These are phyloP conservation scores for Lasioglossum villosulum DNA, from an alignment of 2,888 invertebrate species.

Conservation along the genomic window DNA sequence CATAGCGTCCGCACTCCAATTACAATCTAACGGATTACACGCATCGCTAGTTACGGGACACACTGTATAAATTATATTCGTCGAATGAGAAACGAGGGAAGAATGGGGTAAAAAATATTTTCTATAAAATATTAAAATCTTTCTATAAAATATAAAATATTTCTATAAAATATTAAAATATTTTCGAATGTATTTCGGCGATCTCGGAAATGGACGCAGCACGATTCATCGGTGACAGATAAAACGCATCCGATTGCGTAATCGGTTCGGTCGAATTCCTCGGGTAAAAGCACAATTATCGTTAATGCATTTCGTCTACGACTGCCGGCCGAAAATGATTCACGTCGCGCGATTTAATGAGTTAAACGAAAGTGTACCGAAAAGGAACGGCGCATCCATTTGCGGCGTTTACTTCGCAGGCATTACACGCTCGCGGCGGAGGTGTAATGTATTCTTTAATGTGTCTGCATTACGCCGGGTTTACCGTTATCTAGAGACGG, in stretches of 20 bases:
- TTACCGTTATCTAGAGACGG: slow-evolving; percentile 57
- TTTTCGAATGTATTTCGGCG: not conserved
- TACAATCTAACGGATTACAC: not conserved
- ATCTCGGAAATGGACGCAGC: slow-evolving; percentile 22
- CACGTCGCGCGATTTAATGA: slow-evolving; percentile 24
- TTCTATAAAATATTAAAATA: too few relatives aligned
- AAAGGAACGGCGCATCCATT: slow-evolving; percentile 42
- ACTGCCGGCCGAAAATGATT: slow-evolving; percentile 34
- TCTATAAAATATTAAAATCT: too few relatives aligned
- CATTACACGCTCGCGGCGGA: slow-evolving; percentile 33
- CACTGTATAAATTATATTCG: not conserved
- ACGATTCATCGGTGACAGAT: slow-evolving; percentile 34
- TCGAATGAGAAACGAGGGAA: not conserved
- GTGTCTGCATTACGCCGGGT: slow-evolving; percentile 53
- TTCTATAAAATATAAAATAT: too few relatives aligned
- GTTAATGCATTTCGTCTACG: slow-evolving; percentile 43
- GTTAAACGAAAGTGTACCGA: slow-evolving; percentile 47
- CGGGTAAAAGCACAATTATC: slow-evolving; percentile 46
- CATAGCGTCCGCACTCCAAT: not conserved
- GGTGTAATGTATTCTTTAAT: slow-evolving; percentile 57
- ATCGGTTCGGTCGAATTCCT: slow-evolving; percentile 35
- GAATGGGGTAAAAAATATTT: not conserved
- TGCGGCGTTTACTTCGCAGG: slow-evolving; percentile 46
- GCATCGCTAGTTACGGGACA: not conserved
- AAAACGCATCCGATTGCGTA: slow-evolving; percentile 18